phyloP scores from a whole-genome alignment of 2,888 invertebrate genomes.

The Chalcosyrphus nemorum region DNA sequence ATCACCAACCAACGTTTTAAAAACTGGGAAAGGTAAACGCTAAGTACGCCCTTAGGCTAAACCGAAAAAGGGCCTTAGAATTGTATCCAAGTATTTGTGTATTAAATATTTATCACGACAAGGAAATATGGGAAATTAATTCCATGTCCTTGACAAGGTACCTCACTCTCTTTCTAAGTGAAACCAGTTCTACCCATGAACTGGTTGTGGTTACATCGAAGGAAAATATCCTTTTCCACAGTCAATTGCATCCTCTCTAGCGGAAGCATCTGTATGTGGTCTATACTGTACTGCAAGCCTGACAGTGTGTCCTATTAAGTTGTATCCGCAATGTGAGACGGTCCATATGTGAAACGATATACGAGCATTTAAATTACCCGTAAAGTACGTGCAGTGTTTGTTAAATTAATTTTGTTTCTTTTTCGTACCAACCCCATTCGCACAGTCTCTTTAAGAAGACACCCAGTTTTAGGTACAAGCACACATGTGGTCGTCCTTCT shows the following conservation, averaged over 20 bases:
- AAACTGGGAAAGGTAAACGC: too few species aligned
- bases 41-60: too few species aligned
- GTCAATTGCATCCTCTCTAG: constrained; percentile 6
- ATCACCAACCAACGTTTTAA: too few species aligned
- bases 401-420: background rate
- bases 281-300: background rate
- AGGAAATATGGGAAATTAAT: too few species aligned
- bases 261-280: background rate
- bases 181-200: background rate
- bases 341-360: constrained; percentile 3
- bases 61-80: too few species aligned
- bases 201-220: constrained; percentile 40
- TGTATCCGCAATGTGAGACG: constrained; percentile 23
- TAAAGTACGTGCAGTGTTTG: constrained; percentile 35
- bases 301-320: constrained; percentile 23
- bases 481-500: background rate
- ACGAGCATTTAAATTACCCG: constrained; percentile 48
- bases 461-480: background rate
- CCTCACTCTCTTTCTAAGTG: constrained; percentile 8
- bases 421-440: background rate
- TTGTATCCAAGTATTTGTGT: too few species aligned
- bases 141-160: constrained; percentile 21
- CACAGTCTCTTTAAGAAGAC: constrained; percentile 3
- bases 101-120: too few species aligned
- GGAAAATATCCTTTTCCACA: constrained; percentile 17